phyloP scores from a whole-genome alignment of 2,797 vertebrate genomes.

The Sebastes steindachneri region DNA sequence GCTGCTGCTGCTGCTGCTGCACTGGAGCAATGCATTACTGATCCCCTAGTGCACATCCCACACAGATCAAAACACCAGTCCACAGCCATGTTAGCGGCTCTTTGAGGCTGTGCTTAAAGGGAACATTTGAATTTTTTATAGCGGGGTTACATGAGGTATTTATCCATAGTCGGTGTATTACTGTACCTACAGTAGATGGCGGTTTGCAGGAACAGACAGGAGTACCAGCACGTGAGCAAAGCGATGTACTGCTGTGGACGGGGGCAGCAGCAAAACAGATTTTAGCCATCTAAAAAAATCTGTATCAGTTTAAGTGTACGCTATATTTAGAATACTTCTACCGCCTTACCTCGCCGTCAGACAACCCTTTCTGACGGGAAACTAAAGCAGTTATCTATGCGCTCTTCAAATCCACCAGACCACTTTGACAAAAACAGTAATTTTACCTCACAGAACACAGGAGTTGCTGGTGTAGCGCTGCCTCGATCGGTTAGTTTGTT shows the following conservation, averaged over 20 bases:
- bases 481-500: no score
- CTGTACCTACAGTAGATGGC: not conserved
- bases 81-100: not conserved
- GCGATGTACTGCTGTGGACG: not conserved
- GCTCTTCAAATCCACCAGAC: not conserved
- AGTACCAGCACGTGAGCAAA: not conserved
- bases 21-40: not conserved
- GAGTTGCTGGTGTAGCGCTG: no score
- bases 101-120: not conserved
- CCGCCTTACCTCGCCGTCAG: accelerated
- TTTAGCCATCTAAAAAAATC: not conserved
- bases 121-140: not conserved
- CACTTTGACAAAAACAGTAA: not conserved
- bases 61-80: no score
- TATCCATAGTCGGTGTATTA: not conserved
- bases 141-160: not conserved
- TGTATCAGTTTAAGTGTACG: not conserved
- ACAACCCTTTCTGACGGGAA: not conserved
- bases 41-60: not conserved
- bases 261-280: not conserved
- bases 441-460: no score
- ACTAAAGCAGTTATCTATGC: not conserved
- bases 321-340: not conserved
- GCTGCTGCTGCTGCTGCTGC: constrained; percentile 32
- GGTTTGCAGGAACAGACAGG: not conserved